These are phyloP conservation scores for Acanthurus leucopareius DNA, from an alignment of 2,797 vertebrate genomes.

Conservation along the genomic window DNA sequence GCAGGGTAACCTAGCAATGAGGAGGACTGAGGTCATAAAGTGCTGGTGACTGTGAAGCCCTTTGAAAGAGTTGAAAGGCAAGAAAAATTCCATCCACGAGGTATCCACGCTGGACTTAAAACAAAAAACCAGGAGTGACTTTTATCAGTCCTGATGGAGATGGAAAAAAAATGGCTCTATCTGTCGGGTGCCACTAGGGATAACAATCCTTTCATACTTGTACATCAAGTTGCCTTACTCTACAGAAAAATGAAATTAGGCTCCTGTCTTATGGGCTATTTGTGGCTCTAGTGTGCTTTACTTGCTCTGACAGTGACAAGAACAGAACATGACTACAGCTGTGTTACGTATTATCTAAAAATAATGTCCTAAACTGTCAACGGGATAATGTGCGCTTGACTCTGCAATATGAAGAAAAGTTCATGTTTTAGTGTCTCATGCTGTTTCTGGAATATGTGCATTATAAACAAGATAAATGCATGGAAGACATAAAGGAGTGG, in stretches of 20 bases:
- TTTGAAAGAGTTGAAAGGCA: constrained; percentile 10
- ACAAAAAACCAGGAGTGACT: constrained; percentile 46
- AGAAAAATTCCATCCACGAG: constrained; percentile 13
- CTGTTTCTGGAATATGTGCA: constrained; percentile 10
- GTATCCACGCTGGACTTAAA: constrained; percentile 23
- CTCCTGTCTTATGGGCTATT: constrained; percentile 68
- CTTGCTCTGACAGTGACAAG: constrained; percentile 70
- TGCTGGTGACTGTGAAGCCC: constrained; percentile 14
- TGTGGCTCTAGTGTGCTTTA: constrained; percentile 56
- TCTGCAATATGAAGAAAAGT: constrained; percentile 30
- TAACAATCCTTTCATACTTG: constrained; percentile 66
- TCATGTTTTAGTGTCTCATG: neutral
- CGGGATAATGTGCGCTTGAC: constrained; percentile 16
- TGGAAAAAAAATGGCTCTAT: constrained; percentile 32
- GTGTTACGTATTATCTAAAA: constrained; percentile 70
- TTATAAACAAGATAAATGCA: constrained; percentile 44
- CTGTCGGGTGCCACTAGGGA: constrained; percentile 58
- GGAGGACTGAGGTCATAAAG: constrained; percentile 42
- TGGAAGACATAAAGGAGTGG: constrained; percentile 40
- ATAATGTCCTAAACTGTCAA: constrained; percentile 59
- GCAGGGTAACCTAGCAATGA: constrained; percentile 54
- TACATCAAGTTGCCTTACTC: constrained; percentile 63
- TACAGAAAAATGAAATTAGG: constrained; percentile 65
- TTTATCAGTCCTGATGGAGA: constrained; percentile 59
- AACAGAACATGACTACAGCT: constrained; percentile 65